A percentile compares a stretch with the other conserved stretches of the same genome.
phyloP scores from a whole-genome alignment of 2,888 invertebrate genomes.

The Drosophila subquinaria region DNA sequence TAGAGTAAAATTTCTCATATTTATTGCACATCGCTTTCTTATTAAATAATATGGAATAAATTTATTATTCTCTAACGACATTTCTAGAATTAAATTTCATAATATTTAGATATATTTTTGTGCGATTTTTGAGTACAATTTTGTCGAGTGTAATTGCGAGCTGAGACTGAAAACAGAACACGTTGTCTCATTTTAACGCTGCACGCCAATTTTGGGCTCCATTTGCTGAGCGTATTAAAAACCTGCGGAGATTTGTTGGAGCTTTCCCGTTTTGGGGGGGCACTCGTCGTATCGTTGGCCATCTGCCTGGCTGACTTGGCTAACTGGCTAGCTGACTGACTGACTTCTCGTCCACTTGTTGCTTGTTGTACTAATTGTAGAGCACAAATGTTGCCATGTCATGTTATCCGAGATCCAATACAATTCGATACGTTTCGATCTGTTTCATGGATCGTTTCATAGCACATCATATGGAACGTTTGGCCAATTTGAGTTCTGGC shows the following conservation, averaged over 20 bases:
- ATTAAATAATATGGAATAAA: too few species aligned
- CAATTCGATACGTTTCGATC: neutral
- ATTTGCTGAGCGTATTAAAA: constrained; percentile 60
- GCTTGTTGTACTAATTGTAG: constrained; percentile 79
- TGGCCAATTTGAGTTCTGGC: constrained; percentile 22
- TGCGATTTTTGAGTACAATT: neutral
- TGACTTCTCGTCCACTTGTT: constrained; percentile 33
- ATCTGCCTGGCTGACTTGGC: constrained; percentile 39
- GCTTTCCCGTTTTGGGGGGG: constrained; percentile 72
- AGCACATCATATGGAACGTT: constrained; percentile 7
- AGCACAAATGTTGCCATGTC: constrained; percentile 55
- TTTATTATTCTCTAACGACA: too few species aligned
- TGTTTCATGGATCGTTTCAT: constrained; percentile 9
- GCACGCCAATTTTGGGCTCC: constrained; percentile 78
- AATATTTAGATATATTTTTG: too few species aligned
- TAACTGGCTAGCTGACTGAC: neutral
- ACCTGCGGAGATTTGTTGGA: constrained; percentile 67
- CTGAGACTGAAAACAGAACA: constrained; percentile 47
- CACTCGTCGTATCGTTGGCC: constrained; percentile 36
- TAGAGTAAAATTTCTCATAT: too few species aligned
- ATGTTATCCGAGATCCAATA: constrained; percentile 61
- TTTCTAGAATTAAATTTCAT: too few species aligned
- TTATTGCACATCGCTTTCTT: too few species aligned
- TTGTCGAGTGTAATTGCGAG: neutral
- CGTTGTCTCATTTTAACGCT: constrained; percentile 80